Base-by-base conservation (phyloP, 2,113 vertebrate species). In the Cyanistes caeruleus region DNA sequence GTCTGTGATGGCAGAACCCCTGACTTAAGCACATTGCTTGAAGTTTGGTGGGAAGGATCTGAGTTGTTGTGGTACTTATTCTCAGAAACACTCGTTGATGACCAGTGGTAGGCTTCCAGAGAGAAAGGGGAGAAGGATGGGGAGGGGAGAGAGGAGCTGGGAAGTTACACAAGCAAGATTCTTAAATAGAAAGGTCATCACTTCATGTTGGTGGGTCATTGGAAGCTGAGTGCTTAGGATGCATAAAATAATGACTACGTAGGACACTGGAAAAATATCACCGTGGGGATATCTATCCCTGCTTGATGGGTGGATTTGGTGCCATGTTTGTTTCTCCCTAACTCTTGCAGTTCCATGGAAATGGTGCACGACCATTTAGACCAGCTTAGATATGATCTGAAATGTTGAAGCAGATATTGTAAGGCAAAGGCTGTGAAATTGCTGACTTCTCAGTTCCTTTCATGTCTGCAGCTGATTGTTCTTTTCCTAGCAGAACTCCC, bases 381-480 rank as follows among this genome's bases (percentile, higher is more conserved):
- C 10, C 37, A 83, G 59, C 60, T 91, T 87, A 83, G 63, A 55
- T 91, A 63, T 7, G 49, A 77, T 85, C 72, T 49, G 49, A 85
- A 88, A 65, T 48, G 19, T 62, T 83, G 37, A 55, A 62, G 67
- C 39, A 87, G 70, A 94, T 79, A 93, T 5, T 77, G 44, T 86
- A 89, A 89, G 48, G 64, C 63, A 91, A 85, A 93, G 59, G 37
- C 91, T 96, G 87, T 95, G 82, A 85, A 96, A 74, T 30, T 85
- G 85, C 87, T 94, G 92, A 94, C 72, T 77, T 89, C 13, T 70
- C 67, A 62, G 33, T 93, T 96, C 59, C 39, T 93, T 97, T 96
- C 70, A 52, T 80, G 43, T 58, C 30, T 91, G 59, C 70, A 93
- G 72, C 81, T 91, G 81, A 90, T 95, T 94, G 84, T 95, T 93